A percentile compares a stretch with the other conserved stretches of the same genome.
These are phyloP conservation scores for Polyommatus icarus DNA, from an alignment of 2,888 invertebrate genomes.

Conservation along the genomic window DNA sequence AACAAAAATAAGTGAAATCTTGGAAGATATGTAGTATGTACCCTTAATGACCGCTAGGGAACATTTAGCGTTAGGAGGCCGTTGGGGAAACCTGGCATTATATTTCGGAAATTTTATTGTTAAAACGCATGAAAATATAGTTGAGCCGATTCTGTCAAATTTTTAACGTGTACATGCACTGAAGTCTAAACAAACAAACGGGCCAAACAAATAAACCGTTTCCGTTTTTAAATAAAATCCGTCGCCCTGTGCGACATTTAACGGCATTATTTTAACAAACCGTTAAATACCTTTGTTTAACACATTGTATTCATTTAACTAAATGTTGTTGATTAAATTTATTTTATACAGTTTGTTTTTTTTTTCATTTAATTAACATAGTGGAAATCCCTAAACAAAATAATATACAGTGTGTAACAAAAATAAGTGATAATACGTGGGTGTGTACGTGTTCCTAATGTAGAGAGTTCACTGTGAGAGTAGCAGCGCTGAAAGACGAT, in stretches of 20 bases:
- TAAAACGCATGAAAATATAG: not conserved
- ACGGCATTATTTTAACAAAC: conserved; percentile 8
- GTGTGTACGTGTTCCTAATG: no score
- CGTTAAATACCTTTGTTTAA: not conserved
- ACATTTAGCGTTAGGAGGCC: no score
- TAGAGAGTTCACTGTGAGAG: no score
- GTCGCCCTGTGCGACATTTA: not conserved
- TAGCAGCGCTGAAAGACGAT: no score
- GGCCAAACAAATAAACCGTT: not conserved
- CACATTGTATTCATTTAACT: not conserved
- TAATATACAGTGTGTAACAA: no score
- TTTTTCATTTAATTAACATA: no score
- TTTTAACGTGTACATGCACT: not conserved
- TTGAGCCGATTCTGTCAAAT: not conserved
- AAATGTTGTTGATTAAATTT: not conserved
- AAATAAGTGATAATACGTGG: no score
- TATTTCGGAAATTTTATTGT: not conserved
- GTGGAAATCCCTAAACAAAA: no score
- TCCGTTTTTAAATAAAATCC: conserved; percentile 12
- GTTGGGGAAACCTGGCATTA: no score
- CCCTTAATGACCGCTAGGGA: no score
- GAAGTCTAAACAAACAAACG: not conserved
- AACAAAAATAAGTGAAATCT: no score
- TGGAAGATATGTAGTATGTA: no score
- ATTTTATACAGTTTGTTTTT: not conserved